These are phyloP conservation scores for Eulacestoma nigropectus DNA, from an alignment of 2,113 vertebrate genomes.

Conservation along the genomic window DNA sequence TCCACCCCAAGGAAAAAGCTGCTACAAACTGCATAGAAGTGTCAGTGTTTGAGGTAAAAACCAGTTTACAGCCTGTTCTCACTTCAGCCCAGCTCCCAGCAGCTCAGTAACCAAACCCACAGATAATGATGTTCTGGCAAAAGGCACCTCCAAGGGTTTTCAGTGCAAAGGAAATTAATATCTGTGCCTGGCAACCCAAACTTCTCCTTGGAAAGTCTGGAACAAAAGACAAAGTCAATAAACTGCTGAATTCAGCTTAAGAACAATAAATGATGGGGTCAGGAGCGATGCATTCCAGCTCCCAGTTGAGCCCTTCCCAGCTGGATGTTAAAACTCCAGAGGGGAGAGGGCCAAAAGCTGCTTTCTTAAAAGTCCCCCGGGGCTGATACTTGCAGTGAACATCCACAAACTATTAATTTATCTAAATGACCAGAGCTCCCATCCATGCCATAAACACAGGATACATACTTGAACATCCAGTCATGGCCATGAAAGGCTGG, in stretches of 20 bases:
- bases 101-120: neutral
- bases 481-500: neutral
- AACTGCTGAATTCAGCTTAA: neutral
- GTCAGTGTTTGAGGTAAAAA: neutral
- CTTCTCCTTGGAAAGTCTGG: conserved; percentile 14
- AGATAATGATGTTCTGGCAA: conserved; percentile 4
- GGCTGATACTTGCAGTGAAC: neutral
- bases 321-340: neutral
- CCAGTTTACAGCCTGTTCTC: neutral
- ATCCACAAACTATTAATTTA: conserved; percentile 56
- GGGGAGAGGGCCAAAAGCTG: conserved; percentile 1
- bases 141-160: neutral
- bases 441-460: neutral
- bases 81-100: neutral
- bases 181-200: neutral
- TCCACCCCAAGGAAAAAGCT: neutral
- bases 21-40: neutral
- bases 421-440: conserved; percentile 29
- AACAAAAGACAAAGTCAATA: conserved; percentile 14
- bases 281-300: neutral
- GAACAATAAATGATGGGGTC: neutral
- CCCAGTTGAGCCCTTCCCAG: conserved; percentile 1
- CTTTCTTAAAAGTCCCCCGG: neutral
- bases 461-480: neutral
- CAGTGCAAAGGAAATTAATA: conserved; percentile 27